Evolutionary conservation across 2,797 vertebrate genomes (phyloP), one percentile per base, ranked within the genome.

Genomic region (Sphenodon punctatus): DNA sequence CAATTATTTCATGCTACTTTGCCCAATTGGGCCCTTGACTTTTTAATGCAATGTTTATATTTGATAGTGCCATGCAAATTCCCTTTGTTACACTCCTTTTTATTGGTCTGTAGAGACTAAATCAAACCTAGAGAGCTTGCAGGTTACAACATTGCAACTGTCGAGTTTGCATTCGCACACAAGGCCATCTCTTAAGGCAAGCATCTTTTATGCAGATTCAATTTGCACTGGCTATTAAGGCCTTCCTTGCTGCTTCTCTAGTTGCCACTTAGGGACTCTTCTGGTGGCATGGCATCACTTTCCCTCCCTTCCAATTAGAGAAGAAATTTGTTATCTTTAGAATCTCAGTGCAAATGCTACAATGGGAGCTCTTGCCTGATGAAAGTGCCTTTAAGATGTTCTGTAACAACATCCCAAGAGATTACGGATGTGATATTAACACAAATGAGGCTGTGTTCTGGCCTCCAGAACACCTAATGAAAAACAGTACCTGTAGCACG

Each of bases 141-240:
- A 30, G 48, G 49, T 75, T 79, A 76, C 67, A 85, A 58, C 30
- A 75, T 39, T 30, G 36, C 38, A 90, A 81, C 76, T 85, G 66
- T 46, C 53, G 67, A 5, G 87, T 89, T 80, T 41, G 15, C 36
- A 81, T 79, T 72, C 13, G 23, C 23, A 76, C 72, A 3, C 60
- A 82, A n/a, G 9, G 36, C 10, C 68, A 83, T 58, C 38, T 87
- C n/a, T 67, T 67, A 77, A 81, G 13, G 13, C 53, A 86, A 83
- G 56, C 7, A 45, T 56, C 76, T 45, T 30, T 80, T 71, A 75
- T 75, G 61, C 68, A 79, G 53, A 36, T 89, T 82, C 46, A 38
- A 9, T 45, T 53, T 71, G 38, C 58, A 71, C 60, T 67, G 27
- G 11, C 64, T 41, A 39, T 60, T 48, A 69, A 4, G 12, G 25